Percentiles rank a stretch among this genome's conserved stretches.
Evolutionary conservation across 2,113 vertebrate genomes (phyloP).

Genomic region (Corythaeola cristata): DNA sequence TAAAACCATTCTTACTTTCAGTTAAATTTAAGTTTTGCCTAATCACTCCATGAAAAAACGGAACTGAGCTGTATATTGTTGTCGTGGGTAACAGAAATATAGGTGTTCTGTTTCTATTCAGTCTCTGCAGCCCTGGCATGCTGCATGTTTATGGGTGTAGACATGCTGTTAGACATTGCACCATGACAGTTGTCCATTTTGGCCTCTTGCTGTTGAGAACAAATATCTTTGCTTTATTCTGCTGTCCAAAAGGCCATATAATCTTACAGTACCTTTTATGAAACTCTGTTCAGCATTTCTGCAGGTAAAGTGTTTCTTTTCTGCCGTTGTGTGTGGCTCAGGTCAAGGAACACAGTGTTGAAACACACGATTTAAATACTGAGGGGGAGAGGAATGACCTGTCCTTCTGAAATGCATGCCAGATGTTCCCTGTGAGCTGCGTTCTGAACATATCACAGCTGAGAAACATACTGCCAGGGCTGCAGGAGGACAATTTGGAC

Average conservation of each 20-base stretch:
- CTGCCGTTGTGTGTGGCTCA: neutral
- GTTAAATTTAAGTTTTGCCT: neutral
- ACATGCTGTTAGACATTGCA: neutral
- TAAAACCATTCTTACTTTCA: neutral
- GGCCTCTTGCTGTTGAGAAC: neutral
- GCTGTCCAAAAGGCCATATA: neutral
- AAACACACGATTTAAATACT: neutral
- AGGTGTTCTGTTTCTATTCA: neutral
- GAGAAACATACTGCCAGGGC: neutral
- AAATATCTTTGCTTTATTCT: neutral
- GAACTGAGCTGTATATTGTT: neutral
- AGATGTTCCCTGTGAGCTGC: conserved; percentile 6
- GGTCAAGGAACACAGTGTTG: neutral
- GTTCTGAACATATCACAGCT: conserved; percentile 41
- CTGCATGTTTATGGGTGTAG: neutral
- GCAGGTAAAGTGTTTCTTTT: neutral
- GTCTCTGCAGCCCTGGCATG: neutral
- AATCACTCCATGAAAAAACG: neutral
- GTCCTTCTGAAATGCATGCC: conserved; percentile 26
- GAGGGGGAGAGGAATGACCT: neutral
- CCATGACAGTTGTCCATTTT: neutral
- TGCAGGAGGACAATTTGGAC: neutral
- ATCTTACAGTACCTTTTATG: neutral
- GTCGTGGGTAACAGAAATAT: neutral
- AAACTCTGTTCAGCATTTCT: neutral